Evolutionary conservation across 92 coral and sea anemone genomes (phyloP), one percentile per base, ranked within the genome.

Genomic region (Palythoa heliodiscus): DNA sequence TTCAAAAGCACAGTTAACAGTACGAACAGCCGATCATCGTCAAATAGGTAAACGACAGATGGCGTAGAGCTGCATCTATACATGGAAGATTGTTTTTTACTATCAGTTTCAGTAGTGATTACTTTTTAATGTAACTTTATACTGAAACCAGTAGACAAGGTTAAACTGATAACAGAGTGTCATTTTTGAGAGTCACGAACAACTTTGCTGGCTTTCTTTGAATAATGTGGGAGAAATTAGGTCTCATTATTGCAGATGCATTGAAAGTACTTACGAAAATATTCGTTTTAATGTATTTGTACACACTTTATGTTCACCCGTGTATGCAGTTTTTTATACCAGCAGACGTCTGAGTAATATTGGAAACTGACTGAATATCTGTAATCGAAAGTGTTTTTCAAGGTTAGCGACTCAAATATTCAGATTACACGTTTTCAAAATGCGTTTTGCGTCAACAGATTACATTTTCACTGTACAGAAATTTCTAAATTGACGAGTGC

Each of bases 61-160:
- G 47, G 17, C 47, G 47, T 15, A 69, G 23, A 67, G 47, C 3
- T 25, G 47, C 37, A 10, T 3, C 73, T 17, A 76, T 53, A 16
- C 54, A 47, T 76, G 38, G 47, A 16, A 1, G 67, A 19, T 63
- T 66, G 12, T 63, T 63, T 39, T 24, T 7, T 79, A 23, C 71
- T 50, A 55, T 77, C 69, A 61, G 52, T 77, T 58, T 60, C 69
- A 77, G 70, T 50, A 7, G 22, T 24, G 61, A 48, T 67, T 80
- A 80, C 74, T 80, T 88, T 88, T 89, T 22, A 67, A 54, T 75
- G 94, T 92, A 92, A 92, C 94, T 86, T 87, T 92, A 92, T 92
- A 89, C 94, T 86, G 86, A 82, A 86, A 80, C 88, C 87, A 87
- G 90, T 86, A 84, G 83, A 79, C 75, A 53, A 61, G 94, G 94